Percentiles rank a stretch among this genome's conserved stretches.
phyloP scores from a whole-genome alignment of 2,888 invertebrate species.

The Thalpophila matura region DNA sequence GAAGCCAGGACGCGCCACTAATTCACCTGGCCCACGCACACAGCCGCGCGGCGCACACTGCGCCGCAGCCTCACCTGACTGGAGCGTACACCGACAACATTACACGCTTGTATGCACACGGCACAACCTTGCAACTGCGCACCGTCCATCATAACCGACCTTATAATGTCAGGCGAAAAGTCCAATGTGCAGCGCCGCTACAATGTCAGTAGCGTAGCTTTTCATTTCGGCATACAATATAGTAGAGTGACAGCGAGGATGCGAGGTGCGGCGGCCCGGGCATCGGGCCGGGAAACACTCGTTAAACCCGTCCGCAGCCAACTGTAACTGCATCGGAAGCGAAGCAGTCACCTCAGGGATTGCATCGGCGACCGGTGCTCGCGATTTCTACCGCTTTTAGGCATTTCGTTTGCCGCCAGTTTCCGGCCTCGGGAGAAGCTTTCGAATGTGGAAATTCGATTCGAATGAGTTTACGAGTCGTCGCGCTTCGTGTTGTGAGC shows the following conservation, averaged over 20 bases:
- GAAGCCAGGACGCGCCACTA: slow-evolving; percentile 74
- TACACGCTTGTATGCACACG: slow-evolving; percentile 78
- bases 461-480: slow-evolving; percentile 78
- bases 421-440: slow-evolving; percentile 63
- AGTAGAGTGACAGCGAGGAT: slow-evolving; percentile 69
- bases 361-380: slow-evolving; percentile 61
- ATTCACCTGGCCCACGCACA: slow-evolving; percentile 81
- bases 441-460: slow-evolving; percentile 77
- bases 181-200: slow-evolving; percentile 46
- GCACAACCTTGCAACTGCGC: slow-evolving; percentile 71
- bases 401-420: slow-evolving; percentile 68
- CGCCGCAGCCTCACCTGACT: slow-evolving; percentile 67
- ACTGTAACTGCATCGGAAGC: slow-evolving; percentile 78
- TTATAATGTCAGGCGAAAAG: slow-evolving; percentile 70
- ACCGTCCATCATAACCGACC: slow-evolving; percentile 65
- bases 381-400: slow-evolving; percentile 69
- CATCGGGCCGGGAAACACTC: slow-evolving; percentile 76
- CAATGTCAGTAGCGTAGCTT: slow-evolving; percentile 57
- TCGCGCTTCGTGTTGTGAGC: slow-evolving; percentile 72
- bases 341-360: slow-evolving; percentile 73
- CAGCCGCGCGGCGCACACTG: slow-evolving; percentile 60
- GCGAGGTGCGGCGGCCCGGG: slow-evolving; percentile 73
- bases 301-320: slow-evolving; percentile 73
- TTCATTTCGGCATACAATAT: slow-evolving; percentile 68
- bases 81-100: slow-evolving; percentile 72